Conservation (phyloP, 2,113 vertebrate species). For the Vulpes lagopus region DNA sequence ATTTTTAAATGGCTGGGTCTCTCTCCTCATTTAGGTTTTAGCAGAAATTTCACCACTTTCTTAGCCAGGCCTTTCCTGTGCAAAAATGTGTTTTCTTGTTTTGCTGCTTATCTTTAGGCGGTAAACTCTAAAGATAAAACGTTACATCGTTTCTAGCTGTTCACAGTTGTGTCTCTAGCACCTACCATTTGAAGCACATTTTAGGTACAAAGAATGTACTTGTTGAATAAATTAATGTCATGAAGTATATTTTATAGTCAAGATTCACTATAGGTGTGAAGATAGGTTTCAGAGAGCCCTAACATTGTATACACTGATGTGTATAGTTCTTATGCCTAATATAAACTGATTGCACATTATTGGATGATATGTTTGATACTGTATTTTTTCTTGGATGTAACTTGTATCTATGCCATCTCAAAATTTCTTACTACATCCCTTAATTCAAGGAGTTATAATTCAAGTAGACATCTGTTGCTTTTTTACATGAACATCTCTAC, state of each 20-base stretch:
- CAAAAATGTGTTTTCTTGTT: neutral
- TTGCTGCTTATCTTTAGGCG: neutral
- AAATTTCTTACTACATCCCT: neutral
- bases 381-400: neutral
- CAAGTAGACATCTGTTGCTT: neutral
- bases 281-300: neutral
- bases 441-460: neutral
- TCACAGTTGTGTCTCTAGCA: neutral
- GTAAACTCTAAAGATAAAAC: neutral
- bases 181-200: neutral
- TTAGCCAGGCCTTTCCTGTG: neutral
- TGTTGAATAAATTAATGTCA: conserved; percentile 16
- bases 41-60: neutral
- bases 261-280: neutral
- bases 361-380: neutral
- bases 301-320: neutral
- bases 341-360: neutral
- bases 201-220: neutral
- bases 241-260: neutral
- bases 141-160: neutral
- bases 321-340: neutral
- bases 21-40: neutral
- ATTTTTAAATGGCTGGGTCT: neutral
- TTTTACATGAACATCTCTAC: neutral
- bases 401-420: neutral